Percentiles rank a stretch among this genome's conserved stretches.
phyloP scores from a whole-genome alignment of 2,113 vertebrate species.

The Boulengeromyrus knoepffleri region DNA sequence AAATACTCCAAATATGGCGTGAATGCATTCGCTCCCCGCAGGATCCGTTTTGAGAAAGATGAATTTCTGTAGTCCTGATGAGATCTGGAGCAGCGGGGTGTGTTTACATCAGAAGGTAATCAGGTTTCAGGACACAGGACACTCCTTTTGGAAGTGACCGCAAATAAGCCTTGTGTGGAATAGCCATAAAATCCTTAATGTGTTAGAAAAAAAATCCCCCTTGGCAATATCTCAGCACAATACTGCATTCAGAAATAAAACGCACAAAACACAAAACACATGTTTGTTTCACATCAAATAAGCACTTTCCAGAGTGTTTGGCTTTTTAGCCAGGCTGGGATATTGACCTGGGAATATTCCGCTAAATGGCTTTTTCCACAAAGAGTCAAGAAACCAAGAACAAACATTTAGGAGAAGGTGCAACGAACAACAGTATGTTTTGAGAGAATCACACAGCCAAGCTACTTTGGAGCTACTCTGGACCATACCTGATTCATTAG shows the following conservation, averaged over 20 bases:
- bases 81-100: not conserved
- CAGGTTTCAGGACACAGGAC: not conserved
- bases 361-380: not conserved
- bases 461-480: not conserved
- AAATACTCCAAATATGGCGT: not conserved
- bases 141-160: not conserved
- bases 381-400: not conserved
- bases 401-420: not conserved
- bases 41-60: not conserved
- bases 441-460: not conserved
- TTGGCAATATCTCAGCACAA: not conserved
- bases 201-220: not conserved
- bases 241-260: not conserved
- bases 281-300: conserved; percentile 2
- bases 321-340: not conserved
- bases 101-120: not conserved
- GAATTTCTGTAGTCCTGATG: not conserved
- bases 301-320: not conserved
- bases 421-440: not conserved
- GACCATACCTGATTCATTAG: not conserved
- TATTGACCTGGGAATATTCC: not conserved
- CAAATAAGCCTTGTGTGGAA: not conserved
- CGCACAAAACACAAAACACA: not conserved
- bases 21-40: not conserved
- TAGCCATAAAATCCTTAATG: conserved; percentile 5